Conservation (phyloP, 2,888 invertebrate genomes). For the Eupeodes latifasciatus region DNA sequence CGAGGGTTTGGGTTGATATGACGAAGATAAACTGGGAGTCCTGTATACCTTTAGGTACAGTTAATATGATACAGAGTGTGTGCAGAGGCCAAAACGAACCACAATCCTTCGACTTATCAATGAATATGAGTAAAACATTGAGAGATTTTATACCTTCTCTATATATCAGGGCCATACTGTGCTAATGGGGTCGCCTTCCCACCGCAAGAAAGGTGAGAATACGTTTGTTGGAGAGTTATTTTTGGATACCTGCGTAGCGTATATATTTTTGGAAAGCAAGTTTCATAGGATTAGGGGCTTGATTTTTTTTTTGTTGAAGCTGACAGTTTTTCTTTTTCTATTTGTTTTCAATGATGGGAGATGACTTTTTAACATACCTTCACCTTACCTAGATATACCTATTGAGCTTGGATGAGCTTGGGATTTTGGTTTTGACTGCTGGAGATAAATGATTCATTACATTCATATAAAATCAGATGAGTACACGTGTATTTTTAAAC, state of each 20-base stretch:
- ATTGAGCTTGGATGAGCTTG: background rate
- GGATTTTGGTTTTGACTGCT: background rate
- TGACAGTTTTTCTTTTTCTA: background rate
- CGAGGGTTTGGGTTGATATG: background rate
- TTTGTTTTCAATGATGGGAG: background rate
- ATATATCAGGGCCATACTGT: background rate
- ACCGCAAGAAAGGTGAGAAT: background rate
- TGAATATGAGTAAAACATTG: conserved; percentile 65
- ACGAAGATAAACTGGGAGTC: conserved; percentile 28
- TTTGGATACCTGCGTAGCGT: conserved; percentile 9
- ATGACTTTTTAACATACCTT: background rate
- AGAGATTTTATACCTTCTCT: conserved; percentile 34
- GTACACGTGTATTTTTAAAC: background rate
- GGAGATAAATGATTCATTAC: background rate
- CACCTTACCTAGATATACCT: no score
- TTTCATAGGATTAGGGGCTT: background rate
- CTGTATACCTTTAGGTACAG: background rate
- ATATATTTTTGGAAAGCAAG: conserved; percentile 22
- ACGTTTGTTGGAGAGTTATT: conserved; percentile 14
- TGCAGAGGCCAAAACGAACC: conserved; percentile 10
- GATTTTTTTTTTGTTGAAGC: background rate
- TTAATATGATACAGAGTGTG: background rate
- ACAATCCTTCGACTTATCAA: conserved; percentile 70
- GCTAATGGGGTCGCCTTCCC: background rate
- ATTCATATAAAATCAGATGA: background rate